phyloP scores from a whole-genome alignment of 2,888 invertebrate species.

The Thyatira batis region DNA sequence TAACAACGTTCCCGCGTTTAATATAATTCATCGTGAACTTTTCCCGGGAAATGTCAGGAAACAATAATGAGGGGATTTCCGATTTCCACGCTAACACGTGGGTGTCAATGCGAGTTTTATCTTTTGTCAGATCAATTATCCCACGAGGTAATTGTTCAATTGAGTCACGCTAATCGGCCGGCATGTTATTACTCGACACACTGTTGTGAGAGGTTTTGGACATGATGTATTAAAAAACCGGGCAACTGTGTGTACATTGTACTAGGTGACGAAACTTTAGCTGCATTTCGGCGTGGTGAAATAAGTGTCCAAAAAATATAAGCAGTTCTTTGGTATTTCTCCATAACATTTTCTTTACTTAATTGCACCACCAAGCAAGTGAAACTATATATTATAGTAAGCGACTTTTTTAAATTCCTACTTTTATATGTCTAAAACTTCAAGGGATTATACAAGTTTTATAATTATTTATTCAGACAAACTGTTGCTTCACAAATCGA shows the following conservation, averaged over 20 bases:
- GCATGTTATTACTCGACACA: not conserved
- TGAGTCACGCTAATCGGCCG: slow-evolving; percentile 14
- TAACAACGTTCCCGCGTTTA: slow-evolving; percentile 37
- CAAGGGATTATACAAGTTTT: no score
- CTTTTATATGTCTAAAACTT: no score
- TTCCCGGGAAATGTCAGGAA: slow-evolving; percentile 67
- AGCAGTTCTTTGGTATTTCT: no score
- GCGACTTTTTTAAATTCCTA: no score
- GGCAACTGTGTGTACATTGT: slow-evolving; percentile 12
- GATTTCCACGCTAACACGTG: slow-evolving; percentile 62
- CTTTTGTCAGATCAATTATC: slow-evolving; percentile 66
- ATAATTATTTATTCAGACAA: slow-evolving; percentile 21
- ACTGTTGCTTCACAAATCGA: slow-evolving; percentile 42
- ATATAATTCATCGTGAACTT: slow-evolving; percentile 44
- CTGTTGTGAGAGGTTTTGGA: not conserved
- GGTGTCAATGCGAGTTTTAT: slow-evolving; percentile 42
- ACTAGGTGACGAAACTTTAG: no score
- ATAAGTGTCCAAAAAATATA: no score
- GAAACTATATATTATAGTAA: no score
- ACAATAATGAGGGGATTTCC: slow-evolving; percentile 75
- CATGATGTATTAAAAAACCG: not conserved
- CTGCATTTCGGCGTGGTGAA: no score
- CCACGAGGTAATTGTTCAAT: slow-evolving; percentile 57
- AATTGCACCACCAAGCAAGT: no score
- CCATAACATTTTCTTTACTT: no score